Conservation (phyloP, 2,113 vertebrate species). For the Nycticorax nycticorax region DNA sequence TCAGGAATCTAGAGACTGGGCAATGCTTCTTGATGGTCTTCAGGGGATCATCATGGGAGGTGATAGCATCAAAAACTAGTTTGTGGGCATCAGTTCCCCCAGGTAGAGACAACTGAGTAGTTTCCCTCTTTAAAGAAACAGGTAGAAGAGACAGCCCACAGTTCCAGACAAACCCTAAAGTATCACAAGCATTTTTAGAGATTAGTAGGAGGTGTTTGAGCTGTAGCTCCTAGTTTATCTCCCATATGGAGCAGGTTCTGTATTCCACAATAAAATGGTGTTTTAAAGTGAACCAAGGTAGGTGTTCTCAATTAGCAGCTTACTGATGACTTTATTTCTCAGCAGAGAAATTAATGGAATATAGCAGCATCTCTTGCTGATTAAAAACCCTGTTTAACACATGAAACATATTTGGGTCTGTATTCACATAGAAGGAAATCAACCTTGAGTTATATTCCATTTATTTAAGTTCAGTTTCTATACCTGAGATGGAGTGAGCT, state of each 20-base stretch:
- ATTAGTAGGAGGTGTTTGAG: not conserved
- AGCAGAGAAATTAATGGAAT: not conserved
- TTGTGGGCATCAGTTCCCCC: not conserved
- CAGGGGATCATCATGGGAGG: rapidly evolving
- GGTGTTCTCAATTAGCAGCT: not conserved
- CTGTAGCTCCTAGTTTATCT: not conserved
- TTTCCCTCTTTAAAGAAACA: not conserved
- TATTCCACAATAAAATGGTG: not conserved
- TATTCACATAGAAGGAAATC: not conserved
- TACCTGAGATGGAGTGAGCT: not conserved
- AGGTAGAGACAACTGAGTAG: not conserved
- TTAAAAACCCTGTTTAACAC: not conserved
- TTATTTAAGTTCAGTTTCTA: not conserved
- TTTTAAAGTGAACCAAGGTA: not conserved
- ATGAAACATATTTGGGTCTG: not conserved
- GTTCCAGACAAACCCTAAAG: not conserved
- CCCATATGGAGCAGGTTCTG: not conserved
- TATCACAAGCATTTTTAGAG: not conserved
- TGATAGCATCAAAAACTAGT: not conserved
- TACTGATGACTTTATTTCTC: not conserved
- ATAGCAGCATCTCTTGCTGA: not conserved
- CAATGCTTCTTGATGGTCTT: not conserved
- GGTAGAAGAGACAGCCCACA: not conserved
- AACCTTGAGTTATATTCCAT: not conserved
- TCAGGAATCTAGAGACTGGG: not conserved